Conservation (phyloP, 1,140 invertebrate genomes). For the Drosophila varians region DNA sequence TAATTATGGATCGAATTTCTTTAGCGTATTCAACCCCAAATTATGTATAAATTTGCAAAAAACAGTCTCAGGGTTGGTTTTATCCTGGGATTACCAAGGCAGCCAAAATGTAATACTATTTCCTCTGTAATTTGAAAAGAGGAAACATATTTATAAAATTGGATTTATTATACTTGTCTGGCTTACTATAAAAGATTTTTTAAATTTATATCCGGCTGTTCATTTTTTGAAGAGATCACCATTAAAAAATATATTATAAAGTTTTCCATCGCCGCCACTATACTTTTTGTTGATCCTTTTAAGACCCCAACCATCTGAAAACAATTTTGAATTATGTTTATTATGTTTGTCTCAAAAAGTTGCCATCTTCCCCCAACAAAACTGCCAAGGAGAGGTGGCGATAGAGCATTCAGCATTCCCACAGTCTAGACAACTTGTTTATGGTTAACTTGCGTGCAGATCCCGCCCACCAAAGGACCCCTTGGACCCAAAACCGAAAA, state of each 20-base stretch:
- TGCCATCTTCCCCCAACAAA: conserved; percentile 10
- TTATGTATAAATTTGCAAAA: not conserved
- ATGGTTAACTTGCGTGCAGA: conserved; percentile 75
- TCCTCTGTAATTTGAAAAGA: not conserved
- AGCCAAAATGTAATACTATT: not conserved
- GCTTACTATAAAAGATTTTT: not conserved
- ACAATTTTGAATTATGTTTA: conserved; percentile 54
- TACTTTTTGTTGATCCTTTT: conserved; percentile 14
- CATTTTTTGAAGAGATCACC: conserved; percentile 6
- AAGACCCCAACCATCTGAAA: conserved; percentile 30
- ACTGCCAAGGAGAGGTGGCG: conserved; percentile 33
- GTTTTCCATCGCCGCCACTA: conserved; percentile 14
- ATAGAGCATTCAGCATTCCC: conserved; percentile 57
- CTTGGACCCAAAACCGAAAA: conserved; percentile 2
- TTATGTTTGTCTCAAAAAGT: conserved; percentile 50
- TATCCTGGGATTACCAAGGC: conserved; percentile 2
- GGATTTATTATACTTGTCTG: not conserved
- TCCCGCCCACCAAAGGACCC: conserved; percentile 45
- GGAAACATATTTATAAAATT: not conserved
- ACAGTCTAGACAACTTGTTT: conserved; percentile 73
- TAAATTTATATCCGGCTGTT: not conserved
- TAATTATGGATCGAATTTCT: conserved; percentile 35
- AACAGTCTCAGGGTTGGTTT: not conserved
- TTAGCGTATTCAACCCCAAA: conserved; percentile 30
- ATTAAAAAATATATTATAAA: conserved; percentile 35